Percentiles rank a stretch among this genome's conserved stretches.
Evolutionary conservation across 2,113 vertebrate genomes (phyloP).

Genomic region (Amazona guildingii): DNA sequence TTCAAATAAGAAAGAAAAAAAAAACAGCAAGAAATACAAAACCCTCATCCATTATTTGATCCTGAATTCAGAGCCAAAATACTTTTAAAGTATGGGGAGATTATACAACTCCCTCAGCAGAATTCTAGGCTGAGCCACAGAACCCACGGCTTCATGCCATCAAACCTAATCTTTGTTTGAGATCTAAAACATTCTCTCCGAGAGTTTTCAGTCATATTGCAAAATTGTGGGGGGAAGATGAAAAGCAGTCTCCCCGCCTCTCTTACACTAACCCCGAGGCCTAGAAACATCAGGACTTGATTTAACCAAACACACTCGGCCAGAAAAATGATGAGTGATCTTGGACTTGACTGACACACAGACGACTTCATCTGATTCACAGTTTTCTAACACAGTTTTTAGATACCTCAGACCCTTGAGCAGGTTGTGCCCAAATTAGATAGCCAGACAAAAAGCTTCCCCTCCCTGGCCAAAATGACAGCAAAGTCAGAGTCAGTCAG

Average conservation of each 20-base stretch:
- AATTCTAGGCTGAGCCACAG: conserved; percentile 13
- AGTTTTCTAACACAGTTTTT: neutral
- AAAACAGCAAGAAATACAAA: neutral
- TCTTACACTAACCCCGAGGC: conserved; percentile 20
- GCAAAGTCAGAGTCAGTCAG: neutral
- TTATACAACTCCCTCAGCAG: conserved; percentile 7
- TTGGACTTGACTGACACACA: neutral
- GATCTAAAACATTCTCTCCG: conserved; percentile 49
- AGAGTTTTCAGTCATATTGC: conserved; percentile 38
- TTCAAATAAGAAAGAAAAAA: neutral
- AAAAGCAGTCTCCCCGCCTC: conserved; percentile 13
- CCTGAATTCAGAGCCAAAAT: neutral
- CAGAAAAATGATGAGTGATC: conserved; percentile 19
- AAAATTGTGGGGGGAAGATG: conserved; percentile 36
- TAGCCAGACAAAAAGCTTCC: neutral
- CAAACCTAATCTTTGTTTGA: conserved; percentile 23
- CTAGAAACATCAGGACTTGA: conserved; percentile 46
- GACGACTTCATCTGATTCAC: neutral
- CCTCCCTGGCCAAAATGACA: neutral
- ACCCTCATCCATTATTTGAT: conserved; percentile 16
- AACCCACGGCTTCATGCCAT: conserved; percentile 13
- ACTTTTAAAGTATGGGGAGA: conserved; percentile 4
- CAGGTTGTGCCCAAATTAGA: neutral
- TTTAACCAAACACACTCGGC: conserved; percentile 32
- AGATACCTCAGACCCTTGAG: neutral